Evolutionary conservation across 23 tunicate species (phyloP), one percentile per base, ranked within the genome.

Genomic region (Clavelina lepadiformis): DNA sequence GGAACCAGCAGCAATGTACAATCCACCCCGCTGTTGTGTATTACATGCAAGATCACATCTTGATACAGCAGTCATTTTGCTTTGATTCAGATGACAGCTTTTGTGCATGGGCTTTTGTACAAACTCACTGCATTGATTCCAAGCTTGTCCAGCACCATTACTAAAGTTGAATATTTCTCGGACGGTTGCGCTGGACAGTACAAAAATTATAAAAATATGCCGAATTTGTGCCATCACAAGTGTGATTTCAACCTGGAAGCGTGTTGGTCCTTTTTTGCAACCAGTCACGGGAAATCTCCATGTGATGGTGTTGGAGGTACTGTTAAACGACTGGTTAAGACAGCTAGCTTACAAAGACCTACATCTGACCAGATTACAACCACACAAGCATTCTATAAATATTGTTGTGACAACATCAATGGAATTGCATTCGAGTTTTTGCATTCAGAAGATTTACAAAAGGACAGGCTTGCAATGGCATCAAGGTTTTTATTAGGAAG

Each of bases 231-330:
- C 70, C 35, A 71, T 33, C 77, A 71, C 71, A 8, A 71, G 22
- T 18, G 22, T 7, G 72, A 71, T 58, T 71, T 71, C 25, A 57
- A 58, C 28, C 25, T 71, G 6, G 47, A 58, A 24, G 77, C 72
- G 15, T 58, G 35, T 8, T 71, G 77, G 77, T 71, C 72, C 6
- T 71, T 71, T 71, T 71, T 71, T 71, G 77, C 77, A 26, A 51
- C 69, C 35, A 71, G 77, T 32, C 71, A 71, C 24, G 71, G 77
- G 15, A 71, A 71, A 58, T 71, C 77, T 33, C 27, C 77, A 26
- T 59, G 35, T 59, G 65, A 59, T 59, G 36, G 65, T 59, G 36
- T 59, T 59, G 36, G 7, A 23, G 65, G 22, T 11, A 59, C 65
- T 59, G 65, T 59, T 28, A 59, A 59, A 59, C 65, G 11, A 59